A percentile compares a stretch with the other conserved stretches of the same genome.
phyloP scores from a whole-genome alignment of 2,888 invertebrate genomes.

The Tetragonisca angustula region DNA sequence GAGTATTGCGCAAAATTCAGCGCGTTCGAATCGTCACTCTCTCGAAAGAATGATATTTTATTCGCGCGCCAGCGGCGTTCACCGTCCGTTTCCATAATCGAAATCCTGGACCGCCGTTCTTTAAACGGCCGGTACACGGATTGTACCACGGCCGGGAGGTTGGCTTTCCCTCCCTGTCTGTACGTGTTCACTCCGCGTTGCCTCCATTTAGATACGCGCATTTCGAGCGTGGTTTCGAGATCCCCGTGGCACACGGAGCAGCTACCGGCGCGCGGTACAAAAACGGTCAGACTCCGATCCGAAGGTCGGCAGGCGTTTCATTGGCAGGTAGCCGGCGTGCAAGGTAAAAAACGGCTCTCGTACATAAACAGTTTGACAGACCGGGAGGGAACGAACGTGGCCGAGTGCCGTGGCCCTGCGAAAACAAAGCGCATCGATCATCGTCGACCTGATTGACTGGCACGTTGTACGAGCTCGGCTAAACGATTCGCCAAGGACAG shows the following conservation, averaged over 20 bases:
- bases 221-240: constrained; percentile 36
- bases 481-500: constrained; percentile 57
- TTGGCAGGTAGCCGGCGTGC: constrained; percentile 73
- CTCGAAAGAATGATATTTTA: not conserved
- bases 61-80: not conserved
- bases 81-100: not conserved
- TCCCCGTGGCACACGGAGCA: constrained; percentile 32
- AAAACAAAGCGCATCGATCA: constrained; percentile 60
- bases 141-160: not conserved
- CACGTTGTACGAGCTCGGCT: constrained; percentile 32
- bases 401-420: constrained; percentile 31
- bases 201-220: constrained; percentile 41
- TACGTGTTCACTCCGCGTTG: constrained; percentile 28
- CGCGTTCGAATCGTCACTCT: not conserved
- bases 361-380: constrained; percentile 59
- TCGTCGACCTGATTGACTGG: constrained; percentile 40
- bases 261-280: constrained; percentile 74
- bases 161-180: not conserved
- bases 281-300: constrained; percentile 81
- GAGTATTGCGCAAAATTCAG: not conserved
- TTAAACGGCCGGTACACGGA: constrained; percentile 10
- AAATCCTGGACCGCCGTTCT: constrained; percentile 9
- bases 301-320: constrained; percentile 81
- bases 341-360: constrained; percentile 50
- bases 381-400: constrained; percentile 41